Evolutionary conservation across 2,888 invertebrate genomes (phyloP), one percentile per base, ranked within the genome.

Genomic region (Eupithecia inturbata): DNA sequence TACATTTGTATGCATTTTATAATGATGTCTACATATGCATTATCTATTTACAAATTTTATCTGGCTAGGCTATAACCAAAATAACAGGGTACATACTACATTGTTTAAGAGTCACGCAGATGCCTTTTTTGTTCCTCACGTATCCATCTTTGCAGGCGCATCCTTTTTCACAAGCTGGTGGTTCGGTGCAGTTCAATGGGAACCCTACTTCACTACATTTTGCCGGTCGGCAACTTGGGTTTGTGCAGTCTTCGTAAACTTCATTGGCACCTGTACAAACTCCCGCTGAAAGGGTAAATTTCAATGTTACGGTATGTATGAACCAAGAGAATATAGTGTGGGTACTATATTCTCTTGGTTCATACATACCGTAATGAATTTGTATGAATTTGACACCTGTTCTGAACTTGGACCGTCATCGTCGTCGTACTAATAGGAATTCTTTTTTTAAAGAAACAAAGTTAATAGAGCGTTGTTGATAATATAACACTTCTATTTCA

Each of bases 21-120:
- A 3, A n/a, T 4, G n/a, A n/a, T 9, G 9, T 22, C 1, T 53
- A 0, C 0, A 0, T 53, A 62, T 62, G 10, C 31, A 7, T 7
- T 14, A 10, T n/a, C 1, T 26, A 5, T 57, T 57, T 14, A 26
- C 3, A 1, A 26, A 26, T 12, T 14, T 53, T 22, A 22, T 53
- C 12, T 26, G 26, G 1, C 28, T 3, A 28, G 28, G 5, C 14
- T n/a, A 0, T 16, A 16, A 62, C 7, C 10, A 33, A 16, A 2
- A 36, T 22, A 33, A n/a, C n/a, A 19, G 33, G 39, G 33, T 60
- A 82, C 84, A 83, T 77, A 87, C 87, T 80, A 66, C 86, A 87
- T 19, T 82, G 36, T 26, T 78, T 74, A 41, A 70, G 70, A 41
- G 83, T 81, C 70, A 86, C 78, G 66, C 88, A 88, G 3, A 68